A percentile compares a stretch with the other conserved stretches of the same genome.
Conservation (phyloP, 2,113 vertebrate genomes). For the Strigops habroptila region DNA sequence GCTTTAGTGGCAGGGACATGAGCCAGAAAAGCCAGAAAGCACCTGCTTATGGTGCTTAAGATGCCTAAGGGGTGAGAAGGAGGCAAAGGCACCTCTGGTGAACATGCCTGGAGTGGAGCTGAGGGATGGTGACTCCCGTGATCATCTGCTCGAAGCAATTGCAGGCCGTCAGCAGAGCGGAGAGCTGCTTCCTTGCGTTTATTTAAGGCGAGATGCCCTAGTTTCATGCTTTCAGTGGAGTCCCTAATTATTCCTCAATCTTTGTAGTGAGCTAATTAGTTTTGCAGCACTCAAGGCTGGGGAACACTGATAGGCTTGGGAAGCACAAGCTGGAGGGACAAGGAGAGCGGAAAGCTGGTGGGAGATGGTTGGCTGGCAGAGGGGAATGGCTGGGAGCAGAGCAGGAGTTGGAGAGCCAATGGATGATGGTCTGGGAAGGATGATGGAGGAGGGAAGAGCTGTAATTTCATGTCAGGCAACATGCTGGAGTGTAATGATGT, state of each 20-base stretch:
- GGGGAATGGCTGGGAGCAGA: background rate
- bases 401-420: background rate
- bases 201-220: conserved; percentile 62
- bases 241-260: conserved; percentile 59
- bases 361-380: background rate
- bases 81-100: background rate
- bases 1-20: background rate
- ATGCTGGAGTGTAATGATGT: rapidly evolving
- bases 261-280: conserved; percentile 62
- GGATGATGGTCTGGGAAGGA: background rate
- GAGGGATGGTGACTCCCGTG: background rate
- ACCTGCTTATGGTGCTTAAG: background rate
- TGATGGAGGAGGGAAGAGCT: background rate
- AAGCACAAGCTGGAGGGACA: background rate
- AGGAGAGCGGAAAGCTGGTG: background rate
- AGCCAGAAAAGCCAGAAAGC: background rate
- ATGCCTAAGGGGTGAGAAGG: background rate
- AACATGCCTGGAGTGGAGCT: background rate
- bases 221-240: conserved; percentile 45
- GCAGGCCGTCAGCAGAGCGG: background rate
- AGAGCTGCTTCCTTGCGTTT: background rate
- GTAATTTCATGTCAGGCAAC: background rate
- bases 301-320: conserved; percentile 40
- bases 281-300: conserved; percentile 30
- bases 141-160: background rate